Conservation (phyloP, 1,140 invertebrate species). For the Meloidogyne hapla region DNA sequence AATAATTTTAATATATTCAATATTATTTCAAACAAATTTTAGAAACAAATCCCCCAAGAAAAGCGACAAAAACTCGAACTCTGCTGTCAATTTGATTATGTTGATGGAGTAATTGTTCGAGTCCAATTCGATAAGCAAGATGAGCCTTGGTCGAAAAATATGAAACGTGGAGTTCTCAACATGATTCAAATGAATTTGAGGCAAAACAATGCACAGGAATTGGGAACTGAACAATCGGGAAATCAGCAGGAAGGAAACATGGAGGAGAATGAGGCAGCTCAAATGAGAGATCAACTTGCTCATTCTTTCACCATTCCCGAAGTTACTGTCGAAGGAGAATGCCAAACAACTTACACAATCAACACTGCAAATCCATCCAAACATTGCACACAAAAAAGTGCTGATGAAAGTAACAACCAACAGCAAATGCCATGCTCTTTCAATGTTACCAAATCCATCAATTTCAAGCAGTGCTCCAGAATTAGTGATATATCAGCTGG, state of each 20-base stretch:
- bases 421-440: constrained; percentile 15
- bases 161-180: constrained; percentile 42
- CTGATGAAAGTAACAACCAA: not conserved
- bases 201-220: constrained; percentile 26
- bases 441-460: constrained; percentile 58
- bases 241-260: constrained; percentile 23
- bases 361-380: constrained; percentile 44
- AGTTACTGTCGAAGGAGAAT: constrained; percentile 21
- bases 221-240: not conserved
- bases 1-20: not conserved
- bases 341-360: not conserved
- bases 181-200: constrained; percentile 36
- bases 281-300: not conserved
- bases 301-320: constrained; percentile 36
- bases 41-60: constrained; percentile 13
- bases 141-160: constrained; percentile 36
- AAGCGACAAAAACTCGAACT: constrained; percentile 17
- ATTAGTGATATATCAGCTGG: constrained; percentile 44
- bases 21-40: constrained; percentile 9
- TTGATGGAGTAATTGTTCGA: constrained; percentile 41
- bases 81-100: constrained; percentile 34
- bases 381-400: constrained; percentile 28
- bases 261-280: not conserved
- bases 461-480: constrained; percentile 56
- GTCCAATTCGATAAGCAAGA: constrained; percentile 42